Conservation (phyloP, 2,113 vertebrate species). For the Chiloscyllium plagiosum region DNA sequence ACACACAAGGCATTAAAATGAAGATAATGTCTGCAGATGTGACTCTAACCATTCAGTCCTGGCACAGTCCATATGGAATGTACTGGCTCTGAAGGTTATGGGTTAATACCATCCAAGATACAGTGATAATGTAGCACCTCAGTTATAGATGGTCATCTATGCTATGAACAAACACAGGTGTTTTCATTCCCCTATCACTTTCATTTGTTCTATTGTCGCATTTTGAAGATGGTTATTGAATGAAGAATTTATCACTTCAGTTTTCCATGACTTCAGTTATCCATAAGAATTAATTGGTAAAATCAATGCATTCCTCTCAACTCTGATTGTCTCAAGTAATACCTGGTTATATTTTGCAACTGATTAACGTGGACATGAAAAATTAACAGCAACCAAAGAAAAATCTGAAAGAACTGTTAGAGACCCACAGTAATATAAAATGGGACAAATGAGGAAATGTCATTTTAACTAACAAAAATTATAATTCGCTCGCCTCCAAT, state of each 20-base stretch:
- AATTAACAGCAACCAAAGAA: conserved; percentile 3
- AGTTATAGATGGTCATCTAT: not conserved
- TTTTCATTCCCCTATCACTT: not conserved
- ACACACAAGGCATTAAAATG: not conserved
- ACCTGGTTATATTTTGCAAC: not conserved
- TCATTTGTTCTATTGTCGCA: not conserved
- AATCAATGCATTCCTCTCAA: not conserved
- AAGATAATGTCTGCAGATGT: not conserved
- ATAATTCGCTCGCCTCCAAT: too few relatives aligned
- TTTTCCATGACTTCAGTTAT: not conserved
- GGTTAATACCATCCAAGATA: not conserved
- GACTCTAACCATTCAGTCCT: not conserved
- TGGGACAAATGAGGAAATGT: not conserved
- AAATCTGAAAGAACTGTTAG: not conserved
- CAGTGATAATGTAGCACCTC: not conserved
- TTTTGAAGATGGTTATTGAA: not conserved
- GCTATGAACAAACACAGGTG: not conserved
- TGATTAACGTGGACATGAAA: not conserved
- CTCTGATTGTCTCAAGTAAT: not conserved
- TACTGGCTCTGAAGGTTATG: not conserved
- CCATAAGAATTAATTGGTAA: not conserved
- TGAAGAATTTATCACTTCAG: conserved; percentile 26
- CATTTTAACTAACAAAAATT: not conserved
- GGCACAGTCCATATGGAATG: not conserved
- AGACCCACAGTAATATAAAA: not conserved